These are phyloP conservation scores for Cavia aperea DNA, from an alignment of 2,113 vertebrate species.

Conservation along the genomic window DNA sequence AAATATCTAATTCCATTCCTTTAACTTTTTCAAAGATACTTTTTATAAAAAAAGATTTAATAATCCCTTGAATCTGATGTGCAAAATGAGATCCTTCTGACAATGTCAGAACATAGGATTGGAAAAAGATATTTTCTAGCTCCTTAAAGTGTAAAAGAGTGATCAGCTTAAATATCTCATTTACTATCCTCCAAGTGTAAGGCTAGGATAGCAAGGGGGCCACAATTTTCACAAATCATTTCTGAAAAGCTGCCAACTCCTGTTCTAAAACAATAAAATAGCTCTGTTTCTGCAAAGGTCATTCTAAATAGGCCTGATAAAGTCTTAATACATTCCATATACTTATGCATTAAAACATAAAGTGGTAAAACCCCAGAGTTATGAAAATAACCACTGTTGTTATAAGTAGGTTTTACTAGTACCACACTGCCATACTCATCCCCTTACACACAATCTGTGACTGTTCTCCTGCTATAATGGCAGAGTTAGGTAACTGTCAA, in stretches of 20 bases:
- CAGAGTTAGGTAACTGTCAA: not conserved
- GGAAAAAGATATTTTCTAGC: constrained; percentile 4
- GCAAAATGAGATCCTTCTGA: not conserved
- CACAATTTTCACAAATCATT: constrained; percentile 26
- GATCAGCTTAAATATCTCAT: not conserved
- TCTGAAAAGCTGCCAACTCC: constrained; percentile 26
- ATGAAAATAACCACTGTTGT: not conserved
- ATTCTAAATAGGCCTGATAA: constrained; percentile 28
- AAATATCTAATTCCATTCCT: constrained; percentile 25
- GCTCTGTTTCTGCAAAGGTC: constrained; percentile 33
- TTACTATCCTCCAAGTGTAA: not conserved
- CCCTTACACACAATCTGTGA: not conserved
- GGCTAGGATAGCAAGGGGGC: not conserved
- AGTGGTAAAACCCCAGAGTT: not conserved
- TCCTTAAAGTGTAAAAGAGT: not conserved
- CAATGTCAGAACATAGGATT: not conserved
- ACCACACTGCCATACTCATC: not conserved
- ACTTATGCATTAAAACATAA: not conserved
- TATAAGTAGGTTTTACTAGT: not conserved
- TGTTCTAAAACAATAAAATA: constrained; percentile 25
- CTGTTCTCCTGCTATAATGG: not conserved
- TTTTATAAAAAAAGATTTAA: constrained; percentile 14
- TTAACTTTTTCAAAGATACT: constrained; percentile 28
- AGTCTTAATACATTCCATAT: not conserved
- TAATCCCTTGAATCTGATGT: not conserved